phyloP scores from a whole-genome alignment of 2,888 invertebrate genomes.

The Antheraea assamensis region DNA sequence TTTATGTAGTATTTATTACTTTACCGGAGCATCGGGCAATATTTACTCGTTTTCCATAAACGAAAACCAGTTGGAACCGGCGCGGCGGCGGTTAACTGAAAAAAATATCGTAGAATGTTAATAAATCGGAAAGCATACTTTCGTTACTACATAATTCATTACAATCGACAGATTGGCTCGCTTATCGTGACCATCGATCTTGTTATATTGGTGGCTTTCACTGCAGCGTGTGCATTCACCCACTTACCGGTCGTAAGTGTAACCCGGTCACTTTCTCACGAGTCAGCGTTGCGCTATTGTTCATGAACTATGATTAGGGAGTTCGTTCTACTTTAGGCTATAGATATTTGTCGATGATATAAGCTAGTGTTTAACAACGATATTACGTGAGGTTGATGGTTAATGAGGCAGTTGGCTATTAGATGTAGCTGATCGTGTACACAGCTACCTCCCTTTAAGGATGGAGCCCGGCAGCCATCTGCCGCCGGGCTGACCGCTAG shows the following conservation, averaged over 20 bases:
- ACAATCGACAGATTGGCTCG: conserved; percentile 25
- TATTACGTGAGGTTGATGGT: neutral
- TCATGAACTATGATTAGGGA: conserved; percentile 7
- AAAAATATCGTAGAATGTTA: neutral
- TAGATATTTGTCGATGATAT: neutral
- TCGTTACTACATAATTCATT: conserved; percentile 13
- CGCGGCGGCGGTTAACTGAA: neutral
- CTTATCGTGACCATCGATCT: conserved; percentile 32
- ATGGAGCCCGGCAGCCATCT: no score
- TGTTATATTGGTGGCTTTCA: conserved; percentile 27
- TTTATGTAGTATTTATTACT: neutral
- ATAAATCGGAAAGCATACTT: conserved; percentile 2
- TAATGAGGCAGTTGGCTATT: no score
- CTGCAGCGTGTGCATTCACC: conserved; percentile 30
- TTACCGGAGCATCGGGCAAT: neutral
- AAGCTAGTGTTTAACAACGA: neutral
- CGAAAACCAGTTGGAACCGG: neutral
- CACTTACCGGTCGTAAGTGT: conserved; percentile 33
- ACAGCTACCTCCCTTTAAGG: no score
- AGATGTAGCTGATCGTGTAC: no score
- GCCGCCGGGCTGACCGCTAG: no score
- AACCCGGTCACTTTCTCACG: conserved; percentile 43
- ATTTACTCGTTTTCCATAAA: conserved; percentile 5
- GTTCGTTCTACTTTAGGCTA: neutral
- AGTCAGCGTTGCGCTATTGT: conserved; percentile 25